Evolutionary conservation across 2,888 invertebrate species (phyloP), one percentile per base, ranked within the genome.

Genomic region (Conomelus anceps): DNA sequence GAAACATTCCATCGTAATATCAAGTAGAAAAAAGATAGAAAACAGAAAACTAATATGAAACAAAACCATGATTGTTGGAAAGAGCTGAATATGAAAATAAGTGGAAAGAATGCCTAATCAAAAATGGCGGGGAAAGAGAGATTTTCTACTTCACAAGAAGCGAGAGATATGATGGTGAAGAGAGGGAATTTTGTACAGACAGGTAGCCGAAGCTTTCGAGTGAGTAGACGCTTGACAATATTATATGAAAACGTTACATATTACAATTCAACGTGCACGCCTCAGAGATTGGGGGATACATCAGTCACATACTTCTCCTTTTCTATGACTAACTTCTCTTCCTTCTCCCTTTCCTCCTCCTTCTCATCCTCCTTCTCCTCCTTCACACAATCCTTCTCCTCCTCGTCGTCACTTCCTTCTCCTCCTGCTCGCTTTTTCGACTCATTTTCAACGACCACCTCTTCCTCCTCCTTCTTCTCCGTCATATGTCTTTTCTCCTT

Each of bases 211-310:
- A n/a, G 63, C 63, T 63, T n/a, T 63, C 63, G 63, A 63, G n/a
- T 63, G 63, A 63, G 63, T 63, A n/a, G 6, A 11, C 26, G 86
- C 86, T 29, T 26, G 23, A 24, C 86, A 86, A 86, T 86, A 85
- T 85, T 86, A 85, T 85, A 86, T 86, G 86, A 86, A 86, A 86
- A 86, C 86, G 86, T 86, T 23, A 86, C 86, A 86, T 86, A 86
- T 63, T 63, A 63, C 63, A 63, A 63, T 63, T n/a, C 63, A 63
- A 63, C 63, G 63, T 63, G 63, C 63, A 63, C 20, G 63, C 13
- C n/a, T 17, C 41, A 9, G 41, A 34, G 63, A 6, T 63, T 6
- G 4, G 63, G 63, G n/a, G 63, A n/a, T 26, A 63, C n/a, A n/a
- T 3, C 13, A 34, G 34, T 9, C 34, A 63, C n/a, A 63, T 63